Conservation (phyloP, 2,797 vertebrate genomes). For the Characodon lateralis region DNA sequence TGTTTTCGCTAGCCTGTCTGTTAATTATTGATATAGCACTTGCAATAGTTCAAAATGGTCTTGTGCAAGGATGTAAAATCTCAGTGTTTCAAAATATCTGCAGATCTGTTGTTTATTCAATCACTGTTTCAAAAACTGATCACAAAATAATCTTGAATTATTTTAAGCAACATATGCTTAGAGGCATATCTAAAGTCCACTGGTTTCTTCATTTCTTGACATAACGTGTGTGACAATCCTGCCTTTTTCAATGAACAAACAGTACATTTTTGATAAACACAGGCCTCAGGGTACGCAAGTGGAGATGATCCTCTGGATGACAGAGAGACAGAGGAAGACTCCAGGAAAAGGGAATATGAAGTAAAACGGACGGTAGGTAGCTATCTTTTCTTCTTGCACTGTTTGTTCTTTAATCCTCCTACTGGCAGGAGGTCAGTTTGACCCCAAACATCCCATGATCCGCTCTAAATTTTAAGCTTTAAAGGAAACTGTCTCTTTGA, state of each 20-base stretch:
- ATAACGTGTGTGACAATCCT: not conserved
- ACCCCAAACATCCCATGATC: slow-evolving; percentile 60
- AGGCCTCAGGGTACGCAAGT: slow-evolving; percentile 86
- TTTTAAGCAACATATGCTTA: not conserved
- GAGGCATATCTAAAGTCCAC: not conserved
- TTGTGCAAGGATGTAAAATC: not conserved
- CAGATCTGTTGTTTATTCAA: not conserved
- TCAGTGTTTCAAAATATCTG: not conserved
- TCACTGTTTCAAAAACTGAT: not conserved
- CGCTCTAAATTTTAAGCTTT: slow-evolving; percentile 46
- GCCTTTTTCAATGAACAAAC: not conserved
- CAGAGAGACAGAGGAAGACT: slow-evolving; percentile 72
- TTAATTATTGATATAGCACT: not conserved
- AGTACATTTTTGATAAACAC: slow-evolving; percentile 4
- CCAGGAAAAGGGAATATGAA: slow-evolving; percentile 44
- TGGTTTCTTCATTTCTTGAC: not conserved
- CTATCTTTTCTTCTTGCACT: slow-evolving; percentile 6
- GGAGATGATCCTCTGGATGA: slow-evolving; percentile 82
- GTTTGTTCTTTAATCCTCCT: slow-evolving; percentile 42
- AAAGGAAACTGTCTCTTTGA: slow-evolving; percentile 31
- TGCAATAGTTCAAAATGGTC: not conserved
- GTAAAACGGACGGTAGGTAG: slow-evolving; percentile 36
- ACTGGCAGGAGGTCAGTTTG: slow-evolving; percentile 58
- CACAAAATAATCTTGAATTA: not conserved
- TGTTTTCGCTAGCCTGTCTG: not conserved